Evolutionary conservation across 2,888 invertebrate species (phyloP), one percentile per base, ranked within the genome.

Genomic region (Noctua janthina): DNA sequence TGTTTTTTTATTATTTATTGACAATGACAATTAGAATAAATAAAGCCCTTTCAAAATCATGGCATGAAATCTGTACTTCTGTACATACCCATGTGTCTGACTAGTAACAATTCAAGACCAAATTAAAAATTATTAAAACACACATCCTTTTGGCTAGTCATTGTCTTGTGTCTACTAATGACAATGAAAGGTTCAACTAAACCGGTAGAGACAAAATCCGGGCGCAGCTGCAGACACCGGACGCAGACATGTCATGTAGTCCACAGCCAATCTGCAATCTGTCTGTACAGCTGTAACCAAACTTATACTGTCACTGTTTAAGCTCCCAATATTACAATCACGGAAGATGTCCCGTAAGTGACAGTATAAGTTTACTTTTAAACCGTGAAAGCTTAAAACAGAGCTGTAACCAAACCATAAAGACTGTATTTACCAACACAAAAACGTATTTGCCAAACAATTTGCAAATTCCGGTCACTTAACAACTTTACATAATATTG

Each of bases 401-500:
- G 29, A 64, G 8, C 35, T 64, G 35, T 64, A 64, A 64, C 20
- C 15, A 39, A 39, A 39, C 10, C 20, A 66, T 15, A 39, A 1
- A 20, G 4, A 20, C 35, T 17, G 1, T 6, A 64, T 64, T 64
- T 20, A 66, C 64, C 35, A 46, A n/a, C 46, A 68, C 68, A 46
- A n/a, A 43, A 67, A 23, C 43, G 43, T 43, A 62, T 35, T 75
- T 23, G 43, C 39, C 51, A 23, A 59, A 11, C n/a, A 74, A 67
- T 29, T 74, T 59, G 17, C 11, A 71, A 81, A 81, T 81, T 81
- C 82, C 2, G 8, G 15, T 81, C 81, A 81, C 56, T 39, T 46
- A 0, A 43, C 11, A 75, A 49, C 69, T 59, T 69, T 46, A 72
- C 81, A 73, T 78, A 81, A 74, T 72, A 74, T 85, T 77, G 76